A percentile compares a stretch with the other conserved stretches of the same genome.
Evolutionary conservation across 2,113 vertebrate species (phyloP).

Genomic region (Progne subis): DNA sequence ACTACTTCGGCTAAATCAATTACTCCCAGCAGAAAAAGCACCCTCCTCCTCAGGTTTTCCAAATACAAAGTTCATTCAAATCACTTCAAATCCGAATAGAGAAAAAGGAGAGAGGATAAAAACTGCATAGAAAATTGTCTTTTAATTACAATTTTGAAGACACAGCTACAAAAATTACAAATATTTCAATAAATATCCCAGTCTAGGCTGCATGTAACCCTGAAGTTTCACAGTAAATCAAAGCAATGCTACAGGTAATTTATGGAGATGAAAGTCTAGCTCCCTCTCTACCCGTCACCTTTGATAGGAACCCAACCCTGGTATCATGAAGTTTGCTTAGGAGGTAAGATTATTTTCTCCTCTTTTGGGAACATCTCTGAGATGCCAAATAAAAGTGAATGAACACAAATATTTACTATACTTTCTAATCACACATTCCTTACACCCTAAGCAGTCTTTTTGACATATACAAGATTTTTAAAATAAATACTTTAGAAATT

Average conservation of each 20-base stretch:
- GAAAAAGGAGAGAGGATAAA: neutral
- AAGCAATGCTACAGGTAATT: neutral
- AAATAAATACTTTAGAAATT: neutral
- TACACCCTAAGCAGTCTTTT: neutral
- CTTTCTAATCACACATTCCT: neutral
- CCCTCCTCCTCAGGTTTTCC: neutral
- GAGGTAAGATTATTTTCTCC: neutral
- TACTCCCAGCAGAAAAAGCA: neutral
- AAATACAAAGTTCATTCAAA: neutral
- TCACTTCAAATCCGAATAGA: neutral
- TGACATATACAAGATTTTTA: neutral
- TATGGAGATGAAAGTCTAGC: neutral
- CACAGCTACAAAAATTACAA: neutral
- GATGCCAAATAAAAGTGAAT: neutral
- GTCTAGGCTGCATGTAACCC: neutral
- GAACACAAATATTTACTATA: neutral
- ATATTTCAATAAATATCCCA: neutral
- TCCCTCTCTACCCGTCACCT: neutral
- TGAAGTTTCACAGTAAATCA: neutral
- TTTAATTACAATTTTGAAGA: neutral
- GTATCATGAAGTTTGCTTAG: neutral
- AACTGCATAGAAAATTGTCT: neutral
- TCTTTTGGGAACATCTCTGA: neutral
- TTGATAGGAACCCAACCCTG: neutral
- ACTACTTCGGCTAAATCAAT: neutral